Conservation (phyloP, 2,797 vertebrate genomes). For the Alcedo quadribrachys region DNA sequence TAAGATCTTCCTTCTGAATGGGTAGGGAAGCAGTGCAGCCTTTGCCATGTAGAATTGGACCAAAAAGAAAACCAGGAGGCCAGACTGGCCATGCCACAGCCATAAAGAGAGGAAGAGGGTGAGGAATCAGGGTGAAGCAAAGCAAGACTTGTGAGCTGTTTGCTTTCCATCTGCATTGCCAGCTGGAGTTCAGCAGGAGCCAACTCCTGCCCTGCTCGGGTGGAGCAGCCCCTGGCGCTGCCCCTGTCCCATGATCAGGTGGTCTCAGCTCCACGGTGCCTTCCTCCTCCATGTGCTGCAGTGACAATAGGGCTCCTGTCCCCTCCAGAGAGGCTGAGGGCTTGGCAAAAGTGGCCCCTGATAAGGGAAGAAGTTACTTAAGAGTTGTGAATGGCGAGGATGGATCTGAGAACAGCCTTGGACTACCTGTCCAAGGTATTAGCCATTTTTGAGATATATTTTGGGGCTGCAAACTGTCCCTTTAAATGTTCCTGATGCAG, state of each 20-base stretch:
- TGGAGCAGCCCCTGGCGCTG: neutral
- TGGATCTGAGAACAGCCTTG: neutral
- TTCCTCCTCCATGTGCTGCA: neutral
- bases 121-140: neutral
- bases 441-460: neutral
- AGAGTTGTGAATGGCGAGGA: neutral
- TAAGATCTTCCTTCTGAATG: neutral
- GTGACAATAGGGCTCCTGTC: neutral
- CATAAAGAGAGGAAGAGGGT: neutral
- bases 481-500: neutral
- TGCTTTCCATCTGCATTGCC: neutral
- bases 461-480: neutral
- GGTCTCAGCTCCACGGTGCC: fast-evolving
- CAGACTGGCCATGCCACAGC: neutral
- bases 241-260: fast-evolving
- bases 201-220: neutral
- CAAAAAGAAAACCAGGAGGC: neutral
- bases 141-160: neutral
- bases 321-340: neutral
- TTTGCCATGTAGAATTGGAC: neutral
- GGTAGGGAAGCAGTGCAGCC: neutral
- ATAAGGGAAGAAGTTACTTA: neutral
- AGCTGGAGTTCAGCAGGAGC: neutral
- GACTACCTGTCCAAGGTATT: neutral
- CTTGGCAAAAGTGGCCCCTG: neutral